These are phyloP conservation scores for Vidua macroura DNA, from an alignment of 2,113 vertebrate genomes.

Conservation along the genomic window DNA sequence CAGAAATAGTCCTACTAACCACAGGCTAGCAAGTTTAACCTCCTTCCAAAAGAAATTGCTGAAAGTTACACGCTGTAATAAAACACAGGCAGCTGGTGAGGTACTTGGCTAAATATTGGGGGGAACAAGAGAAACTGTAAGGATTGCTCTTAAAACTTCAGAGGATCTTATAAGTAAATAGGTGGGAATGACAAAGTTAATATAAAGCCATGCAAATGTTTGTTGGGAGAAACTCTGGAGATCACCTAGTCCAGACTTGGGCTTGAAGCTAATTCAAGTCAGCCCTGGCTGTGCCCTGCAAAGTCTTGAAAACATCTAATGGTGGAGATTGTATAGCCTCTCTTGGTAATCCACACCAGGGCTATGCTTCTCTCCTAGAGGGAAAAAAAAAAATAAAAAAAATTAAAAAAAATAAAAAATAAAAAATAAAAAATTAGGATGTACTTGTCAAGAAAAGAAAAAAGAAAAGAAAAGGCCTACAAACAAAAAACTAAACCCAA, in stretches of 20 bases:
- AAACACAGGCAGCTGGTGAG: not conserved
- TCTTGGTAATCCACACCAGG: not conserved
- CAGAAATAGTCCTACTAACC: not conserved
- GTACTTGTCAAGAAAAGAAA: not conserved
- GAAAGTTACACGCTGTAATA: not conserved
- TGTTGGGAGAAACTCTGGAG: not conserved
- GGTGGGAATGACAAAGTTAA: not conserved
- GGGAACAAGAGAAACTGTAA: not conserved
- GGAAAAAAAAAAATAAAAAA: not conserved
- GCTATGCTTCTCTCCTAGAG: not conserved
- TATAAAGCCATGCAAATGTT: not conserved
- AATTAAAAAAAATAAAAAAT: too few relatives aligned
- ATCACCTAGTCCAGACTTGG: not conserved
- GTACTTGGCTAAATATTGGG: not conserved
- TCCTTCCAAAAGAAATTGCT: not conserved
- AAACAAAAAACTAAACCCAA: not conserved
- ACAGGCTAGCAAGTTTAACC: not conserved
- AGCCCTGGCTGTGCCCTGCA: not conserved
- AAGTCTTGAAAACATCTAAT: not conserved
- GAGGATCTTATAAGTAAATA: not conserved
- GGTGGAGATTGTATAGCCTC: not conserved
- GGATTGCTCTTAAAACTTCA: not conserved
- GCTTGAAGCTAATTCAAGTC: not conserved
- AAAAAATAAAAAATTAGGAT: not conserved
- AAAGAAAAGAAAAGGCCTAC: accelerated